These are phyloP conservation scores for Heteronetta atricapilla DNA, from an alignment of 2,113 vertebrate genomes.

Conservation along the genomic window DNA sequence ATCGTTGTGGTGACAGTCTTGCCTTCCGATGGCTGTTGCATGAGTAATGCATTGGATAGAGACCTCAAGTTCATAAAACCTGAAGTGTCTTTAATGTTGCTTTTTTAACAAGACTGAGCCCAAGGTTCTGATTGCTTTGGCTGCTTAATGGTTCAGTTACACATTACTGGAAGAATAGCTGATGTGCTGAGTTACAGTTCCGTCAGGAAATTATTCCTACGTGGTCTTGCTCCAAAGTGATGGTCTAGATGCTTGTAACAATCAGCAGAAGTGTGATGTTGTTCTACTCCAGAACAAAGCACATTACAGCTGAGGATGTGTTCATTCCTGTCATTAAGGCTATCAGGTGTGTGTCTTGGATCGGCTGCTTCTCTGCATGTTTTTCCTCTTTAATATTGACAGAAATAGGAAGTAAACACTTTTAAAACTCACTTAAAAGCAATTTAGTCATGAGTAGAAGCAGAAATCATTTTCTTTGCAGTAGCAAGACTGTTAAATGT, in stretches of 20 bases:
- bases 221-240: background rate
- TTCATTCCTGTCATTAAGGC: background rate
- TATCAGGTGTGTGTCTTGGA: background rate
- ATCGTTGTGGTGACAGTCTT: background rate
- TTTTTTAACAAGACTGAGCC: background rate
- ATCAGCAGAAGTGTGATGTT: background rate
- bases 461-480: constrained; percentile 8
- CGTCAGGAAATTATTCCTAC: background rate
- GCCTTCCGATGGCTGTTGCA: background rate
- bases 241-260: background rate
- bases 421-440: background rate
- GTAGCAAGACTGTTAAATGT: background rate
- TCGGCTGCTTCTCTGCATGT: background rate
- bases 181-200: background rate
- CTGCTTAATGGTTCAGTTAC: background rate
- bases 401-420: background rate
- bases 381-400: background rate
- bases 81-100: background rate
- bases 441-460: background rate
- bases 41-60: background rate
- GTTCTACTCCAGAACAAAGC: background rate
- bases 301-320: background rate
- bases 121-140: background rate
- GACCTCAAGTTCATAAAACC: too few relatives aligned
- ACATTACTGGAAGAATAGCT: background rate